A percentile compares a stretch with the other conserved stretches of the same genome.
Evolutionary conservation across 2,888 invertebrate genomes (phyloP).

Genomic region (Xylota sylvarum): DNA sequence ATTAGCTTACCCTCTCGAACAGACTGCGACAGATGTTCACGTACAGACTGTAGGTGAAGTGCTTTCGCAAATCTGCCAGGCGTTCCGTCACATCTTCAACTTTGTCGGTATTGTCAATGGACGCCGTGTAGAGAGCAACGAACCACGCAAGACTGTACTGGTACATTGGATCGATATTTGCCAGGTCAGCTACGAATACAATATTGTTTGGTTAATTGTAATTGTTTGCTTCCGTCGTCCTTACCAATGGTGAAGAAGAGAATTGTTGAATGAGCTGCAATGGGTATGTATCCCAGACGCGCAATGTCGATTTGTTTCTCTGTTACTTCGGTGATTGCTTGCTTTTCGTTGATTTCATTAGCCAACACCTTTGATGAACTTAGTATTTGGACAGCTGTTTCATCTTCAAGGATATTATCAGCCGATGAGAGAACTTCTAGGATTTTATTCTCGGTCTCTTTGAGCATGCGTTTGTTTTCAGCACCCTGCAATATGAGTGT

Average conservation of each 20-base stretch:
- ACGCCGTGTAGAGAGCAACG: conserved; percentile 93
- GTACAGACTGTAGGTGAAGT: conserved; percentile 96
- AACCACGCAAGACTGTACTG: conserved; percentile 98
- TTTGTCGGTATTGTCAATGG: conserved; percentile 94
- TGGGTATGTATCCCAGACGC: conserved; percentile 94
- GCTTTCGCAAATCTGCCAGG: conserved; percentile 90
- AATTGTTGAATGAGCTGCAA: conserved; percentile 95
- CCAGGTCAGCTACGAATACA: conserved; percentile 89
- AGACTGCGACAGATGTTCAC: conserved; percentile 96
- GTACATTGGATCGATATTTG: conserved; percentile 98
- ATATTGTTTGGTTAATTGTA: conserved; percentile 44
- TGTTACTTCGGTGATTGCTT: conserved; percentile 94
- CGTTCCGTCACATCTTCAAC: conserved; percentile 92
- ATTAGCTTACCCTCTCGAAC: conserved; percentile 91
- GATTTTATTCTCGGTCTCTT: conserved; percentile 97
- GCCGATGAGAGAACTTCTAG: conserved; percentile 90
- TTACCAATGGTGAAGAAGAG: conserved; percentile 95
- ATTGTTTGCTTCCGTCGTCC: conserved; percentile 6
- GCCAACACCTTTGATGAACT: conserved; percentile 95
- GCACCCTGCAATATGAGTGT: conserved; percentile 95
- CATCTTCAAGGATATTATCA: conserved; percentile 95
- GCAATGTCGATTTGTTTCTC: conserved; percentile 95
- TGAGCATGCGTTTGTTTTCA: conserved; percentile 91
- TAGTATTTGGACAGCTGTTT: conserved; percentile 94
- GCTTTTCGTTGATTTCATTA: conserved; percentile 96